These are phyloP conservation scores for Grallaria varia DNA, from an alignment of 2,113 vertebrate species.

Conservation along the genomic window DNA sequence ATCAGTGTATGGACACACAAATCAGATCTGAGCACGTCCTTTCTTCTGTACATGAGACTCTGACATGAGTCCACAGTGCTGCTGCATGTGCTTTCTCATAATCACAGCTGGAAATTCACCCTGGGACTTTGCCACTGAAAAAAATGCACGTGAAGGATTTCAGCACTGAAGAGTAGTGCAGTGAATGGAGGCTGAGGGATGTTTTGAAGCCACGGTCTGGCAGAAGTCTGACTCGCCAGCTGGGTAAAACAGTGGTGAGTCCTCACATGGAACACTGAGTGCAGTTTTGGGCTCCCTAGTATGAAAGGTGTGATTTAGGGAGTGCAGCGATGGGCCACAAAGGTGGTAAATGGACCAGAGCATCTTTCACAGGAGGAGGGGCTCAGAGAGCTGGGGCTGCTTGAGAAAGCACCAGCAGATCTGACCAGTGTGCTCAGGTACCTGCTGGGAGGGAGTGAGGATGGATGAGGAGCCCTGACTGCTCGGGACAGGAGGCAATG, in stretches of 20 bases:
- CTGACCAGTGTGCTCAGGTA: neutral
- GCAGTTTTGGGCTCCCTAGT: neutral
- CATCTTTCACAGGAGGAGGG: neutral
- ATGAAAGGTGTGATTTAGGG: neutral
- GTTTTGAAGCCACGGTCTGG: neutral
- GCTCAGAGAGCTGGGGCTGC: neutral
- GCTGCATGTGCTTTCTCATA: neutral
- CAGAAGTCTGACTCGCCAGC: neutral
- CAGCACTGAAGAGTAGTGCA: neutral
- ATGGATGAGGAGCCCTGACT: neutral
- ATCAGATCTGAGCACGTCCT: neutral
- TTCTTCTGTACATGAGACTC: neutral
- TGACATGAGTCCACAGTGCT: neutral
- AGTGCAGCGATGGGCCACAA: neutral
- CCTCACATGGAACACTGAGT: neutral
- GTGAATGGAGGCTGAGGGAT: neutral
- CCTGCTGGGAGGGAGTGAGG: neutral
- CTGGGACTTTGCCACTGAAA: neutral
- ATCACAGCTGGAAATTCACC: neutral
- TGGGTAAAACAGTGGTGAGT: neutral
- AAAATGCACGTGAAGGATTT: neutral
- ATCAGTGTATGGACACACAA: neutral
- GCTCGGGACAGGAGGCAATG: neutral
- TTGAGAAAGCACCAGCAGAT: neutral
- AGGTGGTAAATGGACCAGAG: neutral